phyloP scores from a whole-genome alignment of 2,888 invertebrate species.

The Criorhina ranunculi region DNA sequence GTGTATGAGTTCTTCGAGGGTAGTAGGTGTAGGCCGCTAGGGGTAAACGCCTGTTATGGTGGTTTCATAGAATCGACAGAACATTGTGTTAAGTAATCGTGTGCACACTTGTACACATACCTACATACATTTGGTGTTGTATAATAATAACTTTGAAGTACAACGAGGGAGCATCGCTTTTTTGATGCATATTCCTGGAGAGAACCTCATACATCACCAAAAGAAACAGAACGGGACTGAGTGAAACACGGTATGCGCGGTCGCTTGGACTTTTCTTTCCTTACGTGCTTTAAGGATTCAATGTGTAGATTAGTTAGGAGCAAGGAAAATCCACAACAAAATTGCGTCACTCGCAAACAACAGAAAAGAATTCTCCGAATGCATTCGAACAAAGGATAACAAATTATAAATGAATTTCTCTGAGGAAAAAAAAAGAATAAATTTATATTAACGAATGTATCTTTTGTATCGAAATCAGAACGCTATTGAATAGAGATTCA shows the following conservation, averaged over 20 bases:
- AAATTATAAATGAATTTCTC: constrained; percentile 8
- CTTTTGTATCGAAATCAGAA: neutral
- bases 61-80: constrained; percentile 41
- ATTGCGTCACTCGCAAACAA: constrained; percentile 40
- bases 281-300: neutral
- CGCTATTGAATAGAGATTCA: no score
- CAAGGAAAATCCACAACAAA: constrained; percentile 26
- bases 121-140: constrained; percentile 15
- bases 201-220: constrained; percentile 31
- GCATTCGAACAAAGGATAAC: constrained; percentile 25
- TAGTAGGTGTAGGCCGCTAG: constrained; percentile 1
- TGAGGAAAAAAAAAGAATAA: neutral
- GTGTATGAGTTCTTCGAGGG: no score
- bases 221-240: constrained; percentile 26
- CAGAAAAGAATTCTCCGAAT: constrained; percentile 37
- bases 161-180: constrained; percentile 4
- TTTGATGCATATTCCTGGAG: constrained; percentile 31
- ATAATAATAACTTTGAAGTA: constrained; percentile 13
- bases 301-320: neutral
- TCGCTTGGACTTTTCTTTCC: neutral
- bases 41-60: constrained; percentile 36
- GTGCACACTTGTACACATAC: neutral
- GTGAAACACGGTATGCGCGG: neutral
- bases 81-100: constrained; percentile 43
- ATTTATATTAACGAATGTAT: neutral